Evolutionary conservation across 2,888 invertebrate genomes (phyloP).

Genomic region (Gasteruption jaculator): DNA sequence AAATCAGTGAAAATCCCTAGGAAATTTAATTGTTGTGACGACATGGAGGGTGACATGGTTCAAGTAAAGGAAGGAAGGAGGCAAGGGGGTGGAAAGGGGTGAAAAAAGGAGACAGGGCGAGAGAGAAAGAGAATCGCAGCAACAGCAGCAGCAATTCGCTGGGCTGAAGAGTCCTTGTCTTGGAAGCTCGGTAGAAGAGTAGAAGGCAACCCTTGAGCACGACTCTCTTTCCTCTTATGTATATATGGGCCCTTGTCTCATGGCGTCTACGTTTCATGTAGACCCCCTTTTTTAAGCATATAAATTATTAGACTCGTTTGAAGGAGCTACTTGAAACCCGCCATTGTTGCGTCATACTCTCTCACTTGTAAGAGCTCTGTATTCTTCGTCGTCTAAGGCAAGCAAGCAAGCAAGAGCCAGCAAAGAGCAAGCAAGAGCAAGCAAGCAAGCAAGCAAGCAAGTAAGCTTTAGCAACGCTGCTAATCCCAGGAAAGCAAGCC

Average conservation of each 20-base stretch:
- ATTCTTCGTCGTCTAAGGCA: too few relatives aligned
- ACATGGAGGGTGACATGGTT: too few relatives aligned
- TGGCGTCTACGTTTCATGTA: conserved; percentile 35
- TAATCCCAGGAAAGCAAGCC: too few relatives aligned
- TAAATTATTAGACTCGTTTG: conserved; percentile 46
- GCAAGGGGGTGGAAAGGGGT: not conserved
- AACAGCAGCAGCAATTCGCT: conserved; percentile 31
- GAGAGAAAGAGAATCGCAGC: conserved; percentile 14
- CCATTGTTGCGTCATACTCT: conserved; percentile 34
- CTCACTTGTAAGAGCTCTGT: too few relatives aligned
- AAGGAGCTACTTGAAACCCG: conserved; percentile 39
- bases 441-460: too few relatives aligned
- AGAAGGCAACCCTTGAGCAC: conserved; percentile 37
- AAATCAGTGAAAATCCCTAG: too few relatives aligned
- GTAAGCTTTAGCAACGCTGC: too few relatives aligned
- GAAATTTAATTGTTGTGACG: too few relatives aligned
- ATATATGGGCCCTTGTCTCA: conserved; percentile 28
- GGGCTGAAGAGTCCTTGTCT: conserved; percentile 37
- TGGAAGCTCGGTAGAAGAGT: conserved; percentile 28
- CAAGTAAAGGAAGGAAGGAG: too few relatives aligned
- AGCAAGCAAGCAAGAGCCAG: too few relatives aligned
- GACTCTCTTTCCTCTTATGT: conserved; percentile 30
- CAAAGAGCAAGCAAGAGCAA: too few relatives aligned
- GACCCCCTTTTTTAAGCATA: conserved; percentile 39
- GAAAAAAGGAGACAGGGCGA: not conserved